Percentiles rank a stretch among this genome's conserved stretches.
Conservation (phyloP, 1,140 invertebrate species). For the Diachasma alloeum region DNA sequence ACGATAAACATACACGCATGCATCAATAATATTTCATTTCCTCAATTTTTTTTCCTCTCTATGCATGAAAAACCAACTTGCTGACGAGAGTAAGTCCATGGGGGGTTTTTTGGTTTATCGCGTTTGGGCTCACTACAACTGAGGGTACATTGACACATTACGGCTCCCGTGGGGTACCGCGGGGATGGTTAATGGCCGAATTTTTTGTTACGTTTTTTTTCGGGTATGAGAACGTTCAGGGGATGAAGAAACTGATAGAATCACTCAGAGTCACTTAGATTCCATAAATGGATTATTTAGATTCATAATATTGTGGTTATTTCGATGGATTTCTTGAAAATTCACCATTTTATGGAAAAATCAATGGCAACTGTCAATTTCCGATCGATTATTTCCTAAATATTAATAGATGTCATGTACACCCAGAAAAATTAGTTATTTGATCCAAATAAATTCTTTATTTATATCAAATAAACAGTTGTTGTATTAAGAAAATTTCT, state of each 20-base stretch:
- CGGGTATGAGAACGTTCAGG: not conserved
- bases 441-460: too few species aligned
- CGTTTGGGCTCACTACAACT: not conserved
- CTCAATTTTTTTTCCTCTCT: not conserved
- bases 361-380: too few species aligned
- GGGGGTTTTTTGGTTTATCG: not conserved
- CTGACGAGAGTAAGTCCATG: not conserved
- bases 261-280: not conserved
- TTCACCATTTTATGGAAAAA: too few species aligned
- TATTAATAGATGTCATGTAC: too few species aligned
- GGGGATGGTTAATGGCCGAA: not conserved
- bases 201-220: not conserved
- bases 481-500: too few species aligned
- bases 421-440: too few species aligned
- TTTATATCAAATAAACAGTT: too few species aligned
- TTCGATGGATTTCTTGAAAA: too few species aligned
- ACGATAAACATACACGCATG: not conserved
- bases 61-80: not conserved
- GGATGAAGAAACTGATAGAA: not conserved
- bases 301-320: not conserved
- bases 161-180: not conserved
- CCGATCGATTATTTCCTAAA: too few species aligned
- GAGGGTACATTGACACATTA: not conserved
- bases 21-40: not conserved
- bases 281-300: not conserved